A percentile compares a stretch with the other conserved stretches of the same genome.
These are phyloP conservation scores for Stomorhina lunata DNA, from an alignment of 2,888 invertebrate genomes.

Conservation along the genomic window DNA sequence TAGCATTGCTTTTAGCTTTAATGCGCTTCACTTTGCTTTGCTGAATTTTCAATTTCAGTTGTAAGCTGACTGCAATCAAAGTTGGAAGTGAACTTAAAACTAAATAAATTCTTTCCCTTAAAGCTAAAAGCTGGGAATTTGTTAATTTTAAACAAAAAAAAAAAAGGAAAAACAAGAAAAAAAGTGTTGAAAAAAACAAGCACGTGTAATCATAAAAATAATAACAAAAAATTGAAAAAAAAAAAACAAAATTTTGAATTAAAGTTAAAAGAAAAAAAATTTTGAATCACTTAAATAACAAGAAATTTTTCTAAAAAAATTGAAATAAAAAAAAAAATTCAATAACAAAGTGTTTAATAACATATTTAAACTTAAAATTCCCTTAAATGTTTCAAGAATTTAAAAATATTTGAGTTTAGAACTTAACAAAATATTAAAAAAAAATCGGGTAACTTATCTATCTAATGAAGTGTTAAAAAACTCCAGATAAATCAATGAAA, in stretches of 20 bases:
- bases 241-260: background rate
- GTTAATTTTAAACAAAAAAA: conserved; percentile 15
- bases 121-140: too few relatives aligned
- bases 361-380: too few relatives aligned
- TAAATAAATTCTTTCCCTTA: too few relatives aligned
- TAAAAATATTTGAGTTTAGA: too few relatives aligned
- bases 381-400: too few relatives aligned
- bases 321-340: too few relatives aligned
- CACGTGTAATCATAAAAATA: conserved; percentile 45
- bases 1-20: conserved; percentile 61
- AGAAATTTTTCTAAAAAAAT: too few relatives aligned
- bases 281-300: conserved; percentile 4
- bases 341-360: too few relatives aligned
- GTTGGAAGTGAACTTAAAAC: conserved; percentile 71
- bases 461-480: background rate
- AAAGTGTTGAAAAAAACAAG: conserved; percentile 3
- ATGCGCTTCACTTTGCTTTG: conserved; percentile 77
- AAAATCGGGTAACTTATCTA: conserved; percentile 4
- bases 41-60: conserved; percentile 79
- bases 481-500: conserved; percentile 23
- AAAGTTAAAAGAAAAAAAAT: conserved; percentile 13
- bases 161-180: background rate
- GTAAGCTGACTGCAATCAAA: conserved; percentile 79
- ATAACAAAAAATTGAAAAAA: background rate
- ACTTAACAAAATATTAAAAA: conserved; percentile 10